Evolutionary conservation across 2,888 invertebrate genomes (phyloP).

Genomic region (Drosophila lutescens): DNA sequence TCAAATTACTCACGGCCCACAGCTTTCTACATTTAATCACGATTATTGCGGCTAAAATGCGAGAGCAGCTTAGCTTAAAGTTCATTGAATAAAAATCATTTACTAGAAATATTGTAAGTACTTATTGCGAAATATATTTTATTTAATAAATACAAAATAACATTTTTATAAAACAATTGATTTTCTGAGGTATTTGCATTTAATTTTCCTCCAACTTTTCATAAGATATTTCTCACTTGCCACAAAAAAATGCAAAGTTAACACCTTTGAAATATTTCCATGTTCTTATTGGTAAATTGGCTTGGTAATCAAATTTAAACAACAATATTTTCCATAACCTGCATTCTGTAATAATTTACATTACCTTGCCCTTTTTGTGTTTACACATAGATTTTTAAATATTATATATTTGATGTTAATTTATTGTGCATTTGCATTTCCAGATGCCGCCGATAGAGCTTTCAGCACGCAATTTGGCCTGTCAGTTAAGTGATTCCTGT

Average conservation of each 20-base stretch:
- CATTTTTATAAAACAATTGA: too few relatives aligned
- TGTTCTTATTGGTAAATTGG: not conserved
- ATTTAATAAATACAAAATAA: too few relatives aligned
- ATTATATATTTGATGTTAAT: slow-evolving; percentile 16
- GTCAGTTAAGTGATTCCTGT: slow-evolving; percentile 14
- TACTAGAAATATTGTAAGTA: not conserved
- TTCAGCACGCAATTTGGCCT: slow-evolving; percentile 20
- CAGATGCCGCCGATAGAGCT: slow-evolving; percentile 7
- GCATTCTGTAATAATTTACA: not conserved
- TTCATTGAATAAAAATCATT: not conserved
- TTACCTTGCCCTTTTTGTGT: slow-evolving; percentile 1
- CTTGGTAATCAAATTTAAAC: not conserved
- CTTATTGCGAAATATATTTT: not conserved
- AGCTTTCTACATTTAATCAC: slow-evolving; percentile 1
- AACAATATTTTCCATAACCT: not conserved
- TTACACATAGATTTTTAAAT: not conserved
- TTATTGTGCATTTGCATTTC: slow-evolving; percentile 25
- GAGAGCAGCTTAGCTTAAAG: not conserved
- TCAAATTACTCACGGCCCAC: slow-evolving; percentile 1
- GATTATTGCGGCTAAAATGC: not conserved
- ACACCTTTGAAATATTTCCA: not conserved
- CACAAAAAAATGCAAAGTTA: not conserved
- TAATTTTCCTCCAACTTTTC: not conserved
- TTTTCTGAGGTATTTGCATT: too few relatives aligned
- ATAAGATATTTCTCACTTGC: not conserved